Evolutionary conservation across 2,797 vertebrate genomes (phyloP), one percentile per base, ranked within the genome.

Genomic region (Pangasius mekongensis): DNA sequence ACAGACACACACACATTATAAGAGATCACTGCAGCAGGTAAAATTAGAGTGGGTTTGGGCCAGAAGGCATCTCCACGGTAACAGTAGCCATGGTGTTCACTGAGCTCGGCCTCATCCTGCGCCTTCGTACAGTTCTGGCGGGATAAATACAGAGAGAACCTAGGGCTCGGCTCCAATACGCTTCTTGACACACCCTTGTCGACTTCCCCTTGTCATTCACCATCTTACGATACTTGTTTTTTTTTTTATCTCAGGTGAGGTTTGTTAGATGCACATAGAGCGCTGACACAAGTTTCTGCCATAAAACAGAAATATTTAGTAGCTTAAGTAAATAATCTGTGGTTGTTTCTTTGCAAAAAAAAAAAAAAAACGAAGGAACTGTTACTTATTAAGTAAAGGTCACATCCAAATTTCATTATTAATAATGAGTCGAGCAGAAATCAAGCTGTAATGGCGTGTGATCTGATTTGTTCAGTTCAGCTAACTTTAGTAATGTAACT

Each of bases 61-160:
- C 88, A 89, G 88, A 86, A 86, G 67, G 77, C 69, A 89, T 86
- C 87, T 73, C 88, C 88, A 89, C 84, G 58, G 88, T 83, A 89
- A 89, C 88, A 76, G 88, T 89, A 86, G 76, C 78, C 88, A 89
- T 86, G 78, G 88, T 74, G 78, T 83, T 89, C 74, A 18, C 24
- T 54, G 39, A 49, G 30, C 71, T 84, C 66, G 36, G 62, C 77
- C 30, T 85, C 66, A 78, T 80, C 73, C 83, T 80, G 83, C n/a
- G 47, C 66, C 43, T 20, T 49, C 54, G 69, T 30, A 85, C 74
- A 74, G 24, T n/a, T 47, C 54, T 56, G 56, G 64, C 4, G 18
- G 24, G 64, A 60, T 16, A 82, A 36, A 83, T 47, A n/a, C 43
- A 49, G 39, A 66, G 60, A 83, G 39, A 54, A 54, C 58, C 71